A percentile compares a stretch with the other conserved stretches of the same genome.
These are phyloP conservation scores for Julus scanicus DNA, from an alignment of 2,888 invertebrate species.

Conservation along the genomic window DNA sequence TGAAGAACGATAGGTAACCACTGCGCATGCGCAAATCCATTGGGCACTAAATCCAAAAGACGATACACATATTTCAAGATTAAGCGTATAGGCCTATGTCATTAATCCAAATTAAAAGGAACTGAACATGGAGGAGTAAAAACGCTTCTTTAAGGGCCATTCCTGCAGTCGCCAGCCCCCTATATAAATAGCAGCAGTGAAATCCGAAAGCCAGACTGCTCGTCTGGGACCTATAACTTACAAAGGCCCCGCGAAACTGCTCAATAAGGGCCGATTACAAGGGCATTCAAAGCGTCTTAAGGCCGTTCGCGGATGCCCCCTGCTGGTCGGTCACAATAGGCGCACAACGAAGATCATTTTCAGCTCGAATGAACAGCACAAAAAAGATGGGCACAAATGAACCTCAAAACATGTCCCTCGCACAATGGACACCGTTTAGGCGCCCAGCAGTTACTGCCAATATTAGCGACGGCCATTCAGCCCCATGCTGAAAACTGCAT, in stretches of 20 bases:
- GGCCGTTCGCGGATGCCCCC: slow-evolving; percentile 22
- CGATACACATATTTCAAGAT: background rate
- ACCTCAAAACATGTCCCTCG: slow-evolving; percentile 31
- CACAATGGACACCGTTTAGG: slow-evolving; percentile 24
- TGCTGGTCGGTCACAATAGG: background rate
- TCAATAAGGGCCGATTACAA: slow-evolving; percentile 44
- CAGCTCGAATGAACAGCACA: slow-evolving; percentile 46
- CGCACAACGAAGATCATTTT: slow-evolving; percentile 36
- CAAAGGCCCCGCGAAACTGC: background rate
- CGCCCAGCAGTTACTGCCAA: slow-evolving; percentile 21
- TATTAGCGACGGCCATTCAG: background rate
- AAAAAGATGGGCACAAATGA: slow-evolving; percentile 44
- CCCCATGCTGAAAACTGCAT: background rate
- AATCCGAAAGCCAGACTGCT: slow-evolving; percentile 44
- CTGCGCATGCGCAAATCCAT: background rate
- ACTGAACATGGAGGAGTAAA: background rate
- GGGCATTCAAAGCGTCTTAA: slow-evolving; percentile 31
- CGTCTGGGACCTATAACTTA: slow-evolving; percentile 45
- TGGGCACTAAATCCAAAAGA: background rate
- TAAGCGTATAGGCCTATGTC: background rate
- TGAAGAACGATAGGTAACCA: background rate
- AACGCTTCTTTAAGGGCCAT: background rate
- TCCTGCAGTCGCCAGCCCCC: background rate
- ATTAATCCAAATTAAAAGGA: background rate
- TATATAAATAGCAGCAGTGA: background rate